phyloP scores from a whole-genome alignment of 2,797 vertebrate species.

The Anguilla megastoma region DNA sequence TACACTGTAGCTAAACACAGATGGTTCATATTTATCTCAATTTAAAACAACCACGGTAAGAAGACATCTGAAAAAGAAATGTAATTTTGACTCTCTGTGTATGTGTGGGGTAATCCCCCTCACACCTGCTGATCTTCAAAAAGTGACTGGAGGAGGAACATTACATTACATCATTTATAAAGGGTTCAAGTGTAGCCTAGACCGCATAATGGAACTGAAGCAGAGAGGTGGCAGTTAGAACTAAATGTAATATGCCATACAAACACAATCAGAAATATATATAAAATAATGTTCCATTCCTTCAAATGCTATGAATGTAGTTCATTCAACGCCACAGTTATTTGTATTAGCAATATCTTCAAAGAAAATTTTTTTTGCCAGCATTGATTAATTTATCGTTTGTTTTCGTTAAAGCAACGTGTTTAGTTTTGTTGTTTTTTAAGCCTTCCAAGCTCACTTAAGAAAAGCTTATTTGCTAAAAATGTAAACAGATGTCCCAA shows the following conservation, averaged over 20 bases:
- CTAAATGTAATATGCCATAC: neutral
- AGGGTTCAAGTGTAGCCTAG: neutral
- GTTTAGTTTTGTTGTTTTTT: conserved; percentile 39
- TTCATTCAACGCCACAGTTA: neutral
- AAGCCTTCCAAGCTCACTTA: conserved; percentile 58
- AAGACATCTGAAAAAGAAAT: neutral
- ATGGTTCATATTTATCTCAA: neutral
- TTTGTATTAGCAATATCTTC: conserved; percentile 42
- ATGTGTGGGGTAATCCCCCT: neutral
- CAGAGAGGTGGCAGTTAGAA: neutral
- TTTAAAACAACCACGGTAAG: neutral
- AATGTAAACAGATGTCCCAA: conserved; percentile 70
- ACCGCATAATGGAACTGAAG: neutral
- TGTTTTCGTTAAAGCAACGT: conserved; percentile 57
- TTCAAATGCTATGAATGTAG: conserved; percentile 30
- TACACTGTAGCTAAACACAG: neutral
- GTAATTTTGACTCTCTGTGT: neutral
- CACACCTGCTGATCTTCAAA: neutral
- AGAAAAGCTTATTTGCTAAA: conserved; percentile 58
- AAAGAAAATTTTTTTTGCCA: conserved; percentile 47
- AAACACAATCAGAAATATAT: neutral
- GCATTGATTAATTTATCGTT: conserved; percentile 62
- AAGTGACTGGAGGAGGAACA: neutral
- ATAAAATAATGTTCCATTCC: conserved; percentile 24
- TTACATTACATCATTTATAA: neutral